Base-by-base conservation (phyloP, 2,888 invertebrate species). In the Augochlorella aurata region DNA sequence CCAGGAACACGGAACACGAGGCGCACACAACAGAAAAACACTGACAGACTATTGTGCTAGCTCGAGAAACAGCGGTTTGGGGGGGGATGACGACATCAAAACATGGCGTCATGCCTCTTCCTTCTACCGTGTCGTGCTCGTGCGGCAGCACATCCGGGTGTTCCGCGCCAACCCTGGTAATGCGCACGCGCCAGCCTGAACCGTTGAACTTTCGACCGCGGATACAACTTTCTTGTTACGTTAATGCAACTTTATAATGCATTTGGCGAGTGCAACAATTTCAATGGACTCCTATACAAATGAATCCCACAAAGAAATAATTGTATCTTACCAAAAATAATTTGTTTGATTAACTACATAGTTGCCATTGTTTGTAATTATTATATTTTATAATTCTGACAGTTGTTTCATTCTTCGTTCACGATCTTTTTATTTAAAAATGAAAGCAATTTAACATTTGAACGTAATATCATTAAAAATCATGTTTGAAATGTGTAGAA, bases 21-120 rank as follows among this genome's bases (percentile, higher is more conserved):
- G 77, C 74, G 45, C 68, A 74, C 79, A 75, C 80, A 73, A 85
- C 82, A 82, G 79, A 80, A 85, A 83, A 81, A 87, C 87, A 87
- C 85, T 84, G 82, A 85, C 88, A 81, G 86, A 81, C 87, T 87
- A 82, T 82, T 81, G 80, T 84, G 81, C 83, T 87, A 44, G 82
- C 74, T 74, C 83, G 69, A 66, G 84, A 83, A 81, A 86, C 82
- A 85, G 84, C 85, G 81, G 79, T 87, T 84, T 84, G 83, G 86
- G 90, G 88, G 91, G 91, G 91, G 89, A 90, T 91, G 92, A 90
- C 91, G 91, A 93, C 92, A 92, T 91, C 93, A 93, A 92, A 93
- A 93, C 92, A 93, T 93, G 93, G 93, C 93, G 93, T 92, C 92
- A 90, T 82, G 86, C 79, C 85, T 85, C 84, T 85, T 89, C 83